These are phyloP conservation scores for Pachliopta kotzebuea DNA, from an alignment of 2,888 invertebrate genomes.

Conservation along the genomic window DNA sequence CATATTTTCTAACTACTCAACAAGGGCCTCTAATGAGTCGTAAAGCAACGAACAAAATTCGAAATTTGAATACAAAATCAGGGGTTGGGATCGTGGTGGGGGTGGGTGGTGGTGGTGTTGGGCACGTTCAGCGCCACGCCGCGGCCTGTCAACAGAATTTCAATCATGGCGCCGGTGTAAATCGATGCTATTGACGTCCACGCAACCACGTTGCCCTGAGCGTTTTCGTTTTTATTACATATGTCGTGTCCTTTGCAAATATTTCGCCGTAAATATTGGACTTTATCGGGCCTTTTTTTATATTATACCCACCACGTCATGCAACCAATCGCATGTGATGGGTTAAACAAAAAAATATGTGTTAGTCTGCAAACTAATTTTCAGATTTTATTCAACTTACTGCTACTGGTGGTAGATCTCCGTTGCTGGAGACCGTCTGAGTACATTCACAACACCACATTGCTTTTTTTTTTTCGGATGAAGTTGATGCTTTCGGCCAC, in stretches of 20 bases:
- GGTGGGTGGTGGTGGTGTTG: too few species aligned
- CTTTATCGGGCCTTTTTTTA: neutral
- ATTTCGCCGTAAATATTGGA: slow-evolving; percentile 17
- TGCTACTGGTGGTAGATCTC: too few species aligned
- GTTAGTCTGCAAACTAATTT: too few species aligned
- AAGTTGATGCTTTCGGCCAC: too few species aligned
- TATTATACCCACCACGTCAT: neutral
- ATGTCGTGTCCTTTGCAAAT: slow-evolving; percentile 23
- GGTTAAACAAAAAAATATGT: too few species aligned
- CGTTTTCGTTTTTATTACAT: slow-evolving; percentile 23
- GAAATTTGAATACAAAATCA: slow-evolving; percentile 19
- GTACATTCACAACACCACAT: too few species aligned
- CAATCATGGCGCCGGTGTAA: slow-evolving; percentile 23
- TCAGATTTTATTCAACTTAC: too few species aligned
- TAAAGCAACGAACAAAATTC: slow-evolving; percentile 12
- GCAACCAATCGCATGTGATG: too few species aligned
- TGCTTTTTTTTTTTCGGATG: too few species aligned
- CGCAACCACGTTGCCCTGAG: slow-evolving; percentile 14
- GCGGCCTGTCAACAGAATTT: slow-evolving; percentile 29
- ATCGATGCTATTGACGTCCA: slow-evolving; percentile 21
- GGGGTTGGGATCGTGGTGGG: slow-evolving; percentile 10
- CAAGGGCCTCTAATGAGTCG: slow-evolving; percentile 12
- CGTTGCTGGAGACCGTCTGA: too few species aligned
- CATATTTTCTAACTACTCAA: neutral
- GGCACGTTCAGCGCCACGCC: slow-evolving; percentile 20